Evolutionary conservation across 2,113 vertebrate species (phyloP).

Genomic region (Gadus macrocephalus): DNA sequence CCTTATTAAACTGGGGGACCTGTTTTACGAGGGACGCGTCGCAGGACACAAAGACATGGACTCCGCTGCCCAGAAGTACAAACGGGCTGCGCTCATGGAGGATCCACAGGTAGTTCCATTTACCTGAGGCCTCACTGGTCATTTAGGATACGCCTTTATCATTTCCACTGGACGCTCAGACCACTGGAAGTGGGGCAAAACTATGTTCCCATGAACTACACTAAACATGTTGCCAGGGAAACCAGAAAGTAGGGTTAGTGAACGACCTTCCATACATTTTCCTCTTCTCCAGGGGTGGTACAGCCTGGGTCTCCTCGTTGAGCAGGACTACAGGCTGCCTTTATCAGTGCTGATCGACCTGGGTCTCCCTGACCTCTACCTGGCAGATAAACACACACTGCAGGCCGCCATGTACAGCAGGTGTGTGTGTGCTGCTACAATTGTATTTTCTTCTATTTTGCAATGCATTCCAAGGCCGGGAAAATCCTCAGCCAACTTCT

Average conservation of each 20-base stretch:
- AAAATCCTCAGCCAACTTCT: background rate
- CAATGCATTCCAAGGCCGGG: background rate
- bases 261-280: background rate
- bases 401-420: constrained; percentile 64
- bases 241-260: background rate
- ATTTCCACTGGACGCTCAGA: too few relatives aligned
- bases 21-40: constrained; percentile 55
- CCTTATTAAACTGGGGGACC: constrained; percentile 73
- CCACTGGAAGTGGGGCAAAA: too few relatives aligned
- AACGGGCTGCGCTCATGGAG: constrained; percentile 61
- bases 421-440: constrained; percentile 33
- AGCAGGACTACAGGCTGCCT: constrained; percentile 65
- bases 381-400: constrained; percentile 52
- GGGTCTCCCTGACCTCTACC: constrained; percentile 57
- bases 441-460: too few relatives aligned
- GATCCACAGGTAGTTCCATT: constrained; percentile 69
- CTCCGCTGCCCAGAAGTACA: constrained; percentile 73
- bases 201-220: too few relatives aligned
- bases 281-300: constrained; percentile 70
- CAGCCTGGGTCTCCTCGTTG: constrained; percentile 71
- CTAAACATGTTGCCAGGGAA: too few relatives aligned
- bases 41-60: constrained; percentile 46
- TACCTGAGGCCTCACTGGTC: too few relatives aligned
- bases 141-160: too few relatives aligned
- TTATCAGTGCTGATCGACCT: constrained; percentile 59